Percentiles rank a stretch among this genome's conserved stretches.
Evolutionary conservation across 1,140 invertebrate genomes (phyloP).

Genomic region (Colletes latitarsis): DNA sequence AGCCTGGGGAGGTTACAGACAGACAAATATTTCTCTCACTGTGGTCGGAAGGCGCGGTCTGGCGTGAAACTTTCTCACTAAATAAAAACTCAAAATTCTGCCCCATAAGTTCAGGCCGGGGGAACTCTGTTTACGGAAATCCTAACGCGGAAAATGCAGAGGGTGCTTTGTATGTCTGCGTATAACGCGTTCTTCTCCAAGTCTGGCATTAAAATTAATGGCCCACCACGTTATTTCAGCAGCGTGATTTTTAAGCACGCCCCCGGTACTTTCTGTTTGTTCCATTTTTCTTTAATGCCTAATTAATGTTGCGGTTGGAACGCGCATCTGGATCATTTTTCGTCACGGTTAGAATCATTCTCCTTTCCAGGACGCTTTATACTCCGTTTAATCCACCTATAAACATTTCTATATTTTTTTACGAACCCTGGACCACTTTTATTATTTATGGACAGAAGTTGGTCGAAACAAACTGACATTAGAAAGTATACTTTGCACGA

Average conservation of each 20-base stretch:
- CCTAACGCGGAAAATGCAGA: slow-evolving; percentile 52
- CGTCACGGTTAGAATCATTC: background rate
- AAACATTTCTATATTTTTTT: too few relatives aligned
- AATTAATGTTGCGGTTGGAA: background rate
- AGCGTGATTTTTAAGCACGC: slow-evolving; percentile 59
- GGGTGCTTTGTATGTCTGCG: slow-evolving; percentile 56
- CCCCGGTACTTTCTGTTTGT: slow-evolving; percentile 9
- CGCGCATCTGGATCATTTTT: background rate
- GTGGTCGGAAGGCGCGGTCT: slow-evolving; percentile 55
- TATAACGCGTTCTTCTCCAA: slow-evolving; percentile 54
- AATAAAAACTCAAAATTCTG: slow-evolving; percentile 71
- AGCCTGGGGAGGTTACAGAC: slow-evolving; percentile 38
- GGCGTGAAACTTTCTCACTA: slow-evolving; percentile 68
- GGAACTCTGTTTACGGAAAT: slow-evolving; percentile 65
- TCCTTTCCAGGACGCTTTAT: too few relatives aligned
- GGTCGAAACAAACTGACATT: too few relatives aligned
- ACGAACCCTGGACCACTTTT: too few relatives aligned
- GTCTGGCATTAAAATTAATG: slow-evolving; percentile 67
- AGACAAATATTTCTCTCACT: slow-evolving; percentile 54
- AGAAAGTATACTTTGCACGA: too few relatives aligned
- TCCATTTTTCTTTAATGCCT: slow-evolving; percentile 4
- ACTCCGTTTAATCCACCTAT: too few relatives aligned
- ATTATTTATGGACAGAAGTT: too few relatives aligned
- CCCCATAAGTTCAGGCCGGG: slow-evolving; percentile 57
- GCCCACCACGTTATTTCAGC: slow-evolving; percentile 42